Base-by-base conservation (phyloP, 2,113 vertebrate genomes). In the Macrotus californicus region DNA sequence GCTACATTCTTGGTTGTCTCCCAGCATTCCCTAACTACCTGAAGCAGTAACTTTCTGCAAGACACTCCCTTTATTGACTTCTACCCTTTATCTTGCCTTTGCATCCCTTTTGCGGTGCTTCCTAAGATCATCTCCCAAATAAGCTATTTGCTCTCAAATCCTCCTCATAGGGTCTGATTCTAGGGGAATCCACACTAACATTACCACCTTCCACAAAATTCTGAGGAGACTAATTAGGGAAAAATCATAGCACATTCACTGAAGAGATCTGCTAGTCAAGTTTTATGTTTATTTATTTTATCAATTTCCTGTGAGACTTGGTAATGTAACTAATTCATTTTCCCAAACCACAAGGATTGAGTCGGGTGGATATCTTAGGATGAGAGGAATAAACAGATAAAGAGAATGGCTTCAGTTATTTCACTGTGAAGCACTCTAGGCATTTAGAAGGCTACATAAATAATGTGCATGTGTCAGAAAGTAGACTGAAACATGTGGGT, bases 391-490 rank as follows among this genome's bases (percentile, higher is more conserved):
- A 56, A 93, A 84, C 24, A 67, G 52, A n/a, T n/a, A 69, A 67
- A 91, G 50, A 56, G n/a, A 89, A 54, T 6, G 52, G 39, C 48
- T 94, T 21, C 81, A 50, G 22, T 94, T 73, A 86, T 91, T 89
- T 96, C 54, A 86, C 10, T 36, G 26, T 39, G 48, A 76, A 94
- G 66, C 41, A 76, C 9, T 50, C 6, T 29, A 83, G 69, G 11
- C 69, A 76, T 89, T 93, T 56, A 93, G 67, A 59, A 14, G 43
- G 29, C 59, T 75, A 12, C 39, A 39, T 95, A 75, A 92, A 89
- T 54, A 93, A 72, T 66, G 46, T 91, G 64, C 76, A 43, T 87
- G 43, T 72, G 61, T 89, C 87, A 96, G 69, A 91, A 36, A 52
- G 61, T 39, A 59, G 46, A 76, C 29, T 34, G 56, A 89, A 77